A percentile compares a stretch with the other conserved stretches of the same genome.
phyloP scores from a whole-genome alignment of 2,888 invertebrate species.

The Microplitis manilae region DNA sequence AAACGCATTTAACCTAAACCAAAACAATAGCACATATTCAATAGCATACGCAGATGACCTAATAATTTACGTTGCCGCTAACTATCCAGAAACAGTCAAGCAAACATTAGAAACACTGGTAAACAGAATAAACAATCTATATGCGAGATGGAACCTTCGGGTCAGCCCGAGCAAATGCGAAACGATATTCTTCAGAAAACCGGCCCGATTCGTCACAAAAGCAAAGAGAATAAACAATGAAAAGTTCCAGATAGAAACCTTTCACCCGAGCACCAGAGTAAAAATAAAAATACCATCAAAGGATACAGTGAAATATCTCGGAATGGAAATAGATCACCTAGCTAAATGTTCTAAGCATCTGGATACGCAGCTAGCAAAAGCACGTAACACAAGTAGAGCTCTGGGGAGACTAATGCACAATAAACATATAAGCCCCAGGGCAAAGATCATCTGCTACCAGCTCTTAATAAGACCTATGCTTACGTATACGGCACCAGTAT shows the following conservation, averaged over 20 bases:
- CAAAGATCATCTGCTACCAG: background rate
- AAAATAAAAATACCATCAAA: conserved; percentile 18
- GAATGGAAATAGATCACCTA: conserved; percentile 32
- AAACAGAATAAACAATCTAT: conserved; percentile 35
- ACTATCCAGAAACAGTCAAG: background rate
- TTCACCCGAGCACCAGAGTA: conserved; percentile 8
- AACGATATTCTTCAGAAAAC: conserved; percentile 37
- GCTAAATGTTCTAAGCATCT: background rate
- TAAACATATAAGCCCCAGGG: too few relatives aligned
- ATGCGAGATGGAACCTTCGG: conserved; percentile 38
- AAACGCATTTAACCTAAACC: conserved; percentile 33
- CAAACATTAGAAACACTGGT: conserved; percentile 22
- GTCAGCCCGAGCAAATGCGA: conserved; percentile 43
- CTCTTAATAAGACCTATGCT: conserved; percentile 35
- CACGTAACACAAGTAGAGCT: background rate
- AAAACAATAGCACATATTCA: background rate
- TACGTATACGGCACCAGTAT: conserved; percentile 31
- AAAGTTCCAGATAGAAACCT: conserved; percentile 1
- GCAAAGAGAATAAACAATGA: background rate
- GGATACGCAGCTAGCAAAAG: conserved; percentile 29
- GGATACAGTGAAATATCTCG: conserved; percentile 38
- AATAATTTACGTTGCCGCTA: conserved; percentile 23
- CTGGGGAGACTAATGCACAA: background rate
- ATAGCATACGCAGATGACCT: conserved; percentile 46
- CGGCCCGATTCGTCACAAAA: background rate